phyloP scores from a whole-genome alignment of 2,797 vertebrate genomes.

The Thunnus albacares region DNA sequence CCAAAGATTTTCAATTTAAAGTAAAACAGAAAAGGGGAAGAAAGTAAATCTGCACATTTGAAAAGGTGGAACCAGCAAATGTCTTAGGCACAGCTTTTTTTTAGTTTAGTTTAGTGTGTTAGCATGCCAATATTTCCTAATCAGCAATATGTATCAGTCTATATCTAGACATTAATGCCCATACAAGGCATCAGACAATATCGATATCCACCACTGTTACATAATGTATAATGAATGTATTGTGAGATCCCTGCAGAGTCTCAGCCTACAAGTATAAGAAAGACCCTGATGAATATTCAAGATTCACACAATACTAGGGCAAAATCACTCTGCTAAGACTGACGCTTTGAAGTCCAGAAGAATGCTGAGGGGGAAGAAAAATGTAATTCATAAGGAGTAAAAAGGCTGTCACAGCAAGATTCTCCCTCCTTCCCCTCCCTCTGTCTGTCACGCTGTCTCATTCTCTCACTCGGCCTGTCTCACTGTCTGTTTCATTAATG shows the following conservation, averaged over 20 bases:
- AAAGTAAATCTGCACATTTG: neutral
- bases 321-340: constrained; percentile 69
- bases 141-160: neutral
- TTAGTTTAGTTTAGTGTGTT: no score
- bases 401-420: constrained; percentile 80
- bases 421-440: constrained; percentile 37
- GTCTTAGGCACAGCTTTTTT: no score
- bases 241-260: constrained; percentile 42
- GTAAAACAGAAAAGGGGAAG: no score
- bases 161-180: constrained; percentile 10
- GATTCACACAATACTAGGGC: constrained; percentile 69
- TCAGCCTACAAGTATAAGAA: constrained; percentile 54
- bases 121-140: no score
- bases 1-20: no score
- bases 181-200: constrained; percentile 23
- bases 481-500: constrained; percentile 45
- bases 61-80: neutral
- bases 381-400: constrained; percentile 73
- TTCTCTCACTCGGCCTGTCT: constrained; percentile 50
- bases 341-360: constrained; percentile 81
- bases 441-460: constrained; percentile 57
- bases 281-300: constrained; percentile 80
- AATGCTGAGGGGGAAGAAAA: constrained; percentile 69
- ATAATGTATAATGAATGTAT: neutral
- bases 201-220: constrained; percentile 8